phyloP scores from a whole-genome alignment of 37 sponge, comb jelly and placozoan genomes.

The Ianthella basta region DNA sequence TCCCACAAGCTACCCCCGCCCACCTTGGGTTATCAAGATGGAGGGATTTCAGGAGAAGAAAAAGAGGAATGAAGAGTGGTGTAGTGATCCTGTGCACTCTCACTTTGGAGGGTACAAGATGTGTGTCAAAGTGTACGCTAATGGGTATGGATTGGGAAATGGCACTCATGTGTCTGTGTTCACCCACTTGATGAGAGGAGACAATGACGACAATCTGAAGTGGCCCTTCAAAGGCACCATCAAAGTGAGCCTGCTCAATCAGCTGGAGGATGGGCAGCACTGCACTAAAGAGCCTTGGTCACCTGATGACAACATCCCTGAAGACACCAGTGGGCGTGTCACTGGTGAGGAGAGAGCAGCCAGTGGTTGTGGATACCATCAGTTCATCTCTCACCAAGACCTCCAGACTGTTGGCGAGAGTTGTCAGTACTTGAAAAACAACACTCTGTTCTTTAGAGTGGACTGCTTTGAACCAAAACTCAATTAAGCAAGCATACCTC shows the following conservation, averaged over 20 bases:
- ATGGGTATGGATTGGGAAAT: not conserved
- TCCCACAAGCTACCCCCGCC: not conserved
- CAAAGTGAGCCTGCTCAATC: conserved; percentile 53
- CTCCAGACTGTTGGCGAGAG: not conserved
- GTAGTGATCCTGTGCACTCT: conserved; percentile 43
- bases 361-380: not conserved
- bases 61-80: conserved; percentile 14
- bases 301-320: not conserved
- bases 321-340: not conserved
- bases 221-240: conserved; percentile 58
- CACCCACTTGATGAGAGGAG: conserved; percentile 41
- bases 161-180: conserved; percentile 40
- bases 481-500: too few relatives aligned
- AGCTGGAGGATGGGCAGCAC: conserved; percentile 35
- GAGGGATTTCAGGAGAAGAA: too few relatives aligned
- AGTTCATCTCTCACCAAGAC: not conserved
- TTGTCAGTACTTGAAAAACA: not conserved
- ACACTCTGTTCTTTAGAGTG: not conserved
- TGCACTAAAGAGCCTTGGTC: not conserved
- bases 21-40: too few relatives aligned
- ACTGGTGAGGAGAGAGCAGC: not conserved
- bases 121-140: conserved; percentile 40
- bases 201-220: conserved; percentile 38
- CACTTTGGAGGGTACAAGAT: conserved; percentile 47
- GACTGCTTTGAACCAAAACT: not conserved